A percentile compares a stretch with the other conserved stretches of the same genome.
phyloP scores from a whole-genome alignment of 2,888 invertebrate genomes.

The Strigamia transsilvanica region DNA sequence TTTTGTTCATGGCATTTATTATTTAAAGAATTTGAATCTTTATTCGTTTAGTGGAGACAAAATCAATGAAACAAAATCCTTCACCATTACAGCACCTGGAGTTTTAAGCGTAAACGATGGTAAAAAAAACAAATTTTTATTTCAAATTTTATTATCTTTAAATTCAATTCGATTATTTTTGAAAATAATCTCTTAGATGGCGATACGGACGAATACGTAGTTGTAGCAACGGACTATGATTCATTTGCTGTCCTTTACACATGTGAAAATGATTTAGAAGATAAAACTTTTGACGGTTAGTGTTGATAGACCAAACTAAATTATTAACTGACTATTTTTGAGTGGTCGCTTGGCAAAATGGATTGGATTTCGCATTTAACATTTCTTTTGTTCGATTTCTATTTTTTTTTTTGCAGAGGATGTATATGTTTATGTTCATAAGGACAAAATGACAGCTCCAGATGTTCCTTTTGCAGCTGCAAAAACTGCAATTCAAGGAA shows the following conservation, averaged over 20 bases:
- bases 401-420: constrained; percentile 28
- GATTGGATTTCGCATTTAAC: not conserved
- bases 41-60: constrained; percentile 36
- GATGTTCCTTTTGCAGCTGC: constrained; percentile 35
- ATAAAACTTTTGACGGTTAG: constrained; percentile 36
- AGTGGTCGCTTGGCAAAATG: not conserved
- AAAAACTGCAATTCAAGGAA: constrained; percentile 31
- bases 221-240: constrained; percentile 37
- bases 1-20: not conserved
- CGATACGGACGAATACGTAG: constrained; percentile 1
- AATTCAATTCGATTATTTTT: not conserved
- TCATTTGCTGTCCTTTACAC: constrained; percentile 34
- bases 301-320: not conserved
- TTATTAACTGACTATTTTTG: not conserved
- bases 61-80: constrained; percentile 21
- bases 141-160: not conserved
- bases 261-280: constrained; percentile 37
- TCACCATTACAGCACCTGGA: constrained; percentile 1
- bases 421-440: constrained; percentile 22
- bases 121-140: not conserved
- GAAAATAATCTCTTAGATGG: not conserved
- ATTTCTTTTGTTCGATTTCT: not conserved
- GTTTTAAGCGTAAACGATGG: constrained; percentile 15
- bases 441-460: constrained; percentile 25
- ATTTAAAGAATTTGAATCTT: not conserved